These are phyloP conservation scores for Peromyscus californicus DNA, from an alignment of 2,113 vertebrate genomes.

Conservation along the genomic window DNA sequence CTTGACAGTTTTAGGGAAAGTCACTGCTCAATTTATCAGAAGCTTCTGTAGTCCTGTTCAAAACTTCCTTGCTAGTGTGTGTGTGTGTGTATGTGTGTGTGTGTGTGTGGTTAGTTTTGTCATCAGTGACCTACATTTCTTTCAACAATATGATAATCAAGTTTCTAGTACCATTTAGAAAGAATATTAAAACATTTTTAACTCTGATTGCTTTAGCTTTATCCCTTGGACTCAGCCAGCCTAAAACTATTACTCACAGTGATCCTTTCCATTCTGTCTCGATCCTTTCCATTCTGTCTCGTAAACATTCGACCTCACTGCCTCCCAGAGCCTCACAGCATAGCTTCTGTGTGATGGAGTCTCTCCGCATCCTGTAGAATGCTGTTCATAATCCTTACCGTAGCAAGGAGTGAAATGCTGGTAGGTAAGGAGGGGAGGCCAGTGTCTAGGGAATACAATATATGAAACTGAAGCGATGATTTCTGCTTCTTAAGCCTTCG, in stretches of 20 bases:
- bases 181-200: conserved; percentile 15
- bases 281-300: not conserved
- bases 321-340: not conserved
- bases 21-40: not conserved
- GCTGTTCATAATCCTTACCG: not conserved
- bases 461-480: conserved; percentile 54
- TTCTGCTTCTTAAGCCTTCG: conserved; percentile 58
- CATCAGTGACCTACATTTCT: not conserved
- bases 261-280: not conserved
- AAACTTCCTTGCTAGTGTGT: not conserved
- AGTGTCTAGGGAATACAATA: conserved; percentile 21
- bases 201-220: conserved; percentile 21
- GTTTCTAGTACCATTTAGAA: not conserved
- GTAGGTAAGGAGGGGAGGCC: not conserved
- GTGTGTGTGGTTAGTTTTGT: not conserved
- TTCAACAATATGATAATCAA: not conserved
- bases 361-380: not conserved
- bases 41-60: not conserved
- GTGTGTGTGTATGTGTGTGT: not conserved
- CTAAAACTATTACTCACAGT: conserved; percentile 19
- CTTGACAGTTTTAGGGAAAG: not conserved
- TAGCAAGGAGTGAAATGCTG: conserved; percentile 30
- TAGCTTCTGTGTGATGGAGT: conserved; percentile 3
- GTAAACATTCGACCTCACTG: conserved; percentile 18
- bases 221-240: not conserved